Evolutionary conservation across 2,797 vertebrate species (phyloP).

Genomic region (Arrhamphus sclerolepis): DNA sequence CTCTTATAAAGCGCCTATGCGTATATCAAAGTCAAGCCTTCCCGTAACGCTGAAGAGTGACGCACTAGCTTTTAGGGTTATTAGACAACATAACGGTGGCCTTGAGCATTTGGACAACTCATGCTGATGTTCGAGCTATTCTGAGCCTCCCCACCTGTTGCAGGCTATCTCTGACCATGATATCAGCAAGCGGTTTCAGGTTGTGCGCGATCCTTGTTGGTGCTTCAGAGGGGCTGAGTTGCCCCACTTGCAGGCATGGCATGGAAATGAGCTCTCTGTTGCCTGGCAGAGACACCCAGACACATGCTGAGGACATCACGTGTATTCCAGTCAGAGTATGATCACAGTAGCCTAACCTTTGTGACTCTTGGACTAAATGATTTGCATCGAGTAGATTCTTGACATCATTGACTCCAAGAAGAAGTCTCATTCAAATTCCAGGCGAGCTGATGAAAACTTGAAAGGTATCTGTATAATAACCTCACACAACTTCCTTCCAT

Average conservation of each 20-base stretch:
- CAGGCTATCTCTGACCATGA: constrained; percentile 44
- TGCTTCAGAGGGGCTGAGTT: constrained; percentile 20
- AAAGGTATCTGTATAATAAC: not conserved
- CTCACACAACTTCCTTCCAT: not conserved
- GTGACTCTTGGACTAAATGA: constrained; percentile 1
- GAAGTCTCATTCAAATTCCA: constrained; percentile 13
- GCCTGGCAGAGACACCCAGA: constrained; percentile 10
- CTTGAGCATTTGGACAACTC: constrained; percentile 22
- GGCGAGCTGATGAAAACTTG: not conserved
- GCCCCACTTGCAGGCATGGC: not conserved
- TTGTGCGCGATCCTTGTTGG: constrained; percentile 3
- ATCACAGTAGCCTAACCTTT: constrained; percentile 1
- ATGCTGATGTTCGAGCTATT: constrained; percentile 62
- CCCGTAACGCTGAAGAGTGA: constrained; percentile 65
- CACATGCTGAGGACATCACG: constrained; percentile 19
- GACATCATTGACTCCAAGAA: not conserved
- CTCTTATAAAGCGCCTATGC: constrained; percentile 34
- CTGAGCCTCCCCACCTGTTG: constrained; percentile 69
- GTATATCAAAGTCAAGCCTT: constrained; percentile 30
- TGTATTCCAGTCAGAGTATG: not conserved
- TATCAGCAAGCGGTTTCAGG: constrained; percentile 18
- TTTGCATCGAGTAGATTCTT: constrained; percentile 8
- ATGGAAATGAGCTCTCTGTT: constrained; percentile 15
- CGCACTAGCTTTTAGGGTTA: constrained; percentile 33
- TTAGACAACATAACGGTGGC: constrained; percentile 16